Base-by-base conservation (phyloP, 92 coral and sea anemone species). In the Porites cylindrica region DNA sequence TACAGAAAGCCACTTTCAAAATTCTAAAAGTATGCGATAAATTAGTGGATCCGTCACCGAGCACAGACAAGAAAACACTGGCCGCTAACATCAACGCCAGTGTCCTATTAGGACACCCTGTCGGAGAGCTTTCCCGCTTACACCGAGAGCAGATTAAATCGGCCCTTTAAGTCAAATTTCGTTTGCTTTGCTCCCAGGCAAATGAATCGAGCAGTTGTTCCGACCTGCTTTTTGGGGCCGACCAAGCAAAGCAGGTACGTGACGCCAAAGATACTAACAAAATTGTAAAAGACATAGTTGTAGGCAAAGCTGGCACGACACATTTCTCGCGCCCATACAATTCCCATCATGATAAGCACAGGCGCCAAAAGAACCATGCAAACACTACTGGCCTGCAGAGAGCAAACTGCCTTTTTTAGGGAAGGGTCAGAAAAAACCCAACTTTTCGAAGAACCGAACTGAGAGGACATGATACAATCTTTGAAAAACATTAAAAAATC, bases 251-350 rank as follows among this genome's bases (percentile, higher is more conserved):
- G 65, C 91, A 88, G 63, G 79, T 88, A 14, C 60, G 83, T 10
- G 91, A 88, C 64, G 87, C 87, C 24, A 89, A 82, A 53, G 92
- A 89, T 54, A 89, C 92, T 21, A 89, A 65, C 70, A 80, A 81
- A 51, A 51, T 79, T 38, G 78, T 74, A 32, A 63, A 87, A 73
- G 74, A 38, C 68, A 66, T 76, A n/a, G 83, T n/a, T 54, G 80
- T 19, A 10, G 80, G 66, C 67, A 75, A 65, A 63, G 52, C 51
- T 56, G 70, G 51, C 51, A 24, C 51, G 65, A 54, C 80, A 54
- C n/a, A 66, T 1, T 21, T 53, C 80, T 71, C 23, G 54, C 76
- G 58, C 59, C 76, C 76, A 71, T 71, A 71, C 29, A 71, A 71
- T 70, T 70, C 75, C 75, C 75, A 70, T 70, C 75, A 70, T 29